Percentiles rank a stretch among this genome's conserved stretches.
Evolutionary conservation across 2,797 vertebrate genomes (phyloP).

Genomic region (Columba guinea): DNA sequence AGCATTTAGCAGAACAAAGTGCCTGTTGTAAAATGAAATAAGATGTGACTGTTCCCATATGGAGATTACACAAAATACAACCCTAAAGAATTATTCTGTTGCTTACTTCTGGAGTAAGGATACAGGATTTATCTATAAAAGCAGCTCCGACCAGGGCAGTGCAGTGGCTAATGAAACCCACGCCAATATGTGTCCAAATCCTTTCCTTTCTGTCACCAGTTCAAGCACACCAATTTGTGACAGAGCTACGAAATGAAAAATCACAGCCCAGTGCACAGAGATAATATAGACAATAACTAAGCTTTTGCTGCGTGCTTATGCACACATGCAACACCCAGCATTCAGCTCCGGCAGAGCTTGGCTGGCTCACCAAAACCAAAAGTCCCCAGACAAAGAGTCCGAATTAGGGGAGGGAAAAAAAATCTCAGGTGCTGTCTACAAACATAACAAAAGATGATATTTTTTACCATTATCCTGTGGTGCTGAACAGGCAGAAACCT

Average conservation of each 20-base stretch:
- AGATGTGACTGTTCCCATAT: conserved; percentile 46
- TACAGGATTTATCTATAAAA: conserved; percentile 52
- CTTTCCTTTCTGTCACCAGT: conserved; percentile 65
- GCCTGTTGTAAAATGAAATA: conserved; percentile 30
- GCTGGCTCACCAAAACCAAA: conserved; percentile 17
- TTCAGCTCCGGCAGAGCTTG: conserved; percentile 8
- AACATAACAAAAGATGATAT: not conserved
- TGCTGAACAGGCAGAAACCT: not conserved
- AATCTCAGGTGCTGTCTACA: not conserved
- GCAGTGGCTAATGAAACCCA: conserved; percentile 61
- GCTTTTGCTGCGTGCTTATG: conserved; percentile 41
- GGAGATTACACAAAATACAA: conserved; percentile 41
- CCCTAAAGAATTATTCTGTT: conserved; percentile 44
- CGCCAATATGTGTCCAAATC: conserved; percentile 64
- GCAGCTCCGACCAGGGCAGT: conserved; percentile 53
- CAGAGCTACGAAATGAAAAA: conserved; percentile 70
- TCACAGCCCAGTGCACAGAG: conserved; percentile 69
- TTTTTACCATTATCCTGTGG: not conserved
- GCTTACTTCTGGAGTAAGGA: conserved; percentile 37
- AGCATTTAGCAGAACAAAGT: conserved; percentile 2
- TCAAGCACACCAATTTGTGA: conserved; percentile 68
- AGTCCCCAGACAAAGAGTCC: not conserved
- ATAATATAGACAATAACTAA: conserved; percentile 67
- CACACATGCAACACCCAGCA: conserved; percentile 28
- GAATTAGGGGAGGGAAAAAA: not conserved